Percentiles rank a stretch among this genome's conserved stretches.
These are phyloP conservation scores for Eilema caniola DNA, from an alignment of 2,888 invertebrate genomes.

Conservation along the genomic window DNA sequence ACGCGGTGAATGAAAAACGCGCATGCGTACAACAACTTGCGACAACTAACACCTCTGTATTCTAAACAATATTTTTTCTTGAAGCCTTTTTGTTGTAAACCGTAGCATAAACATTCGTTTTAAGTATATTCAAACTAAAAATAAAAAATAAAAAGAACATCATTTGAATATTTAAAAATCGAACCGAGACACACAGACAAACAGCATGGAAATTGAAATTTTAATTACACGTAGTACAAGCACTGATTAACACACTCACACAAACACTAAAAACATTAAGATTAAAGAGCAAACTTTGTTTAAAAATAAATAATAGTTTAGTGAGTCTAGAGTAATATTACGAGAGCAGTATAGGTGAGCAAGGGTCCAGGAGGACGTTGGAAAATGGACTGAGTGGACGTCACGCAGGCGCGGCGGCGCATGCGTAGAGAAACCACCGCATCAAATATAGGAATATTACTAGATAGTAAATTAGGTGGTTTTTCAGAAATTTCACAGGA, in stretches of 20 bases:
- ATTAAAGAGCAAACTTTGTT: constrained; percentile 17
- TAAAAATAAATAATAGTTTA: constrained; percentile 24
- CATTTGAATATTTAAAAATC: constrained; percentile 8
- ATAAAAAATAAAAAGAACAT: background rate
- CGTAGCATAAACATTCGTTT: background rate
- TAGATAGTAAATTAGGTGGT: constrained; percentile 43
- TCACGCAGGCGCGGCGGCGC: constrained; percentile 79
- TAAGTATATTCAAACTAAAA: background rate
- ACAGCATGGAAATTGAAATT: constrained; percentile 10
- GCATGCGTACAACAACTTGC: constrained; percentile 62
- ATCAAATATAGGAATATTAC: constrained; percentile 57
- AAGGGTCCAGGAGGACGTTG: constrained; percentile 65
- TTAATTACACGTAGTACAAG: constrained; percentile 22
- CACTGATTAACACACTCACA: constrained; percentile 11
- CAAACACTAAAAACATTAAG: constrained; percentile 12
- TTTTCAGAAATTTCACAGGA: too few species aligned
- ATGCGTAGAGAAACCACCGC: constrained; percentile 66
- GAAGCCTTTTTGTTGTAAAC: constrained; percentile 3
- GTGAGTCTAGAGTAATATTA: constrained; percentile 24
- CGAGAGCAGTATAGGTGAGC: constrained; percentile 40
- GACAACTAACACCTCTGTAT: constrained; percentile 39
- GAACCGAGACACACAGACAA: constrained; percentile 35
- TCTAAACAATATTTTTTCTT: constrained; percentile 36
- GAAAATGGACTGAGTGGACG: constrained; percentile 72
- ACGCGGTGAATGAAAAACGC: constrained; percentile 67